Percentiles rank a stretch among this genome's conserved stretches.
These are phyloP conservation scores for Podiceps cristatus DNA, from an alignment of 2,113 vertebrate species.

Conservation along the genomic window DNA sequence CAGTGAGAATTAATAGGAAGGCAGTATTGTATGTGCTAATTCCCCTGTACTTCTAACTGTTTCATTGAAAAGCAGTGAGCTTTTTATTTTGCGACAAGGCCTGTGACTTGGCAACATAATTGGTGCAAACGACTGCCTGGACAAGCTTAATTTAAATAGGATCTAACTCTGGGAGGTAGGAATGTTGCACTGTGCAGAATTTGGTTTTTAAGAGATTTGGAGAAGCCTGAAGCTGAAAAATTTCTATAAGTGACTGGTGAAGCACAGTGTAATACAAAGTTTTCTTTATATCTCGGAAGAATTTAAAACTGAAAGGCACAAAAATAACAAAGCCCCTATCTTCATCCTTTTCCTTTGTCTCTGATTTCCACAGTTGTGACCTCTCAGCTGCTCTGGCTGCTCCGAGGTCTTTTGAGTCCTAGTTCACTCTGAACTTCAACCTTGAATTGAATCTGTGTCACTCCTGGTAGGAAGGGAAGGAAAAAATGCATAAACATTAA, in stretches of 20 bases:
- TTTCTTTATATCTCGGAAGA: neutral
- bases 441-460: neutral
- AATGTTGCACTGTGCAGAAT: neutral
- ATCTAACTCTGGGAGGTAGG: neutral
- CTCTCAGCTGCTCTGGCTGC: neutral
- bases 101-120: neutral
- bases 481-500: neutral
- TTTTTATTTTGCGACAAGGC: neutral
- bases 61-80: neutral
- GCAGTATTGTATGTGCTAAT: neutral
- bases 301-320: neutral
- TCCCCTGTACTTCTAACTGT: neutral
- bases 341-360: neutral
- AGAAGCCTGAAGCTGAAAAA: neutral
- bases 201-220: neutral
- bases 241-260: neutral
- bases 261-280: neutral
- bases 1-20: neutral
- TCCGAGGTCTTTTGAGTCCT: neutral
- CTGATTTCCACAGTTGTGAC: neutral
- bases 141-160: neutral
- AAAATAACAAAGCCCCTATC: neutral
- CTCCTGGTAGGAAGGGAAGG: neutral
- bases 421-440: neutral
- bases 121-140: neutral